Conservation (phyloP, 2,113 vertebrate species). For the Centropristis striata region DNA sequence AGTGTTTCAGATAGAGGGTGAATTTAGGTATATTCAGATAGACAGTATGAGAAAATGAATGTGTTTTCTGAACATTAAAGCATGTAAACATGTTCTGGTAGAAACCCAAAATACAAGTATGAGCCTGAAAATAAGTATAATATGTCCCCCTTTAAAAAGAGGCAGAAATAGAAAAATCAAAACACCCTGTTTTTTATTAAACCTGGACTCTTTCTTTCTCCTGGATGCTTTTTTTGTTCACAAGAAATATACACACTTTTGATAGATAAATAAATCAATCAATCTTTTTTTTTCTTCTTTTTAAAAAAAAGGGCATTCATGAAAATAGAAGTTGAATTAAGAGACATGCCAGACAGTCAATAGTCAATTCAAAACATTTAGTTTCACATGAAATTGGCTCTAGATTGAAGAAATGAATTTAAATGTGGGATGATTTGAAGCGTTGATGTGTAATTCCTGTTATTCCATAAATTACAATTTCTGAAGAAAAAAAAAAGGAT, state of each 20-base stretch:
- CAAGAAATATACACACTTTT: conserved; percentile 14
- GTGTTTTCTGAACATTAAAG: too few relatives aligned
- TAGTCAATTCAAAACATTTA: conserved; percentile 26
- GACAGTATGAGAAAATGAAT: too few relatives aligned
- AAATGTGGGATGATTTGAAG: conserved; percentile 10
- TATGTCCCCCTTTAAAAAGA: neutral
- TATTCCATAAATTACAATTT: conserved; percentile 11
- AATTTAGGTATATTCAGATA: too few relatives aligned
- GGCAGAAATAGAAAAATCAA: conserved; percentile 17
- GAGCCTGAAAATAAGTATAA: too few relatives aligned
- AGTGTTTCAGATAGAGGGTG: too few relatives aligned
- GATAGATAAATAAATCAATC: conserved; percentile 21
- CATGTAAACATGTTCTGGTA: too few relatives aligned
- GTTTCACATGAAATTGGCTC: conserved; percentile 13
- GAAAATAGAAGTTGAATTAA: conserved; percentile 43
- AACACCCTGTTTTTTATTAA: conserved; percentile 34
- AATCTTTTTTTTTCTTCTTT: too few relatives aligned
- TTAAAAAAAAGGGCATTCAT: conserved; percentile 37
- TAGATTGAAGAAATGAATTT: neutral
- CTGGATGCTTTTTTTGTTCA: conserved; percentile 1
- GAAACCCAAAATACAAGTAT: too few relatives aligned
- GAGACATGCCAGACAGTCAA: conserved; percentile 38
- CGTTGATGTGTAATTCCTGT: neutral
- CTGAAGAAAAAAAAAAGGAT: neutral
- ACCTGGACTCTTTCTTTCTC: conserved; percentile 3